These are phyloP conservation scores for Donacobius atricapilla DNA, from an alignment of 2,113 vertebrate genomes.

Conservation along the genomic window DNA sequence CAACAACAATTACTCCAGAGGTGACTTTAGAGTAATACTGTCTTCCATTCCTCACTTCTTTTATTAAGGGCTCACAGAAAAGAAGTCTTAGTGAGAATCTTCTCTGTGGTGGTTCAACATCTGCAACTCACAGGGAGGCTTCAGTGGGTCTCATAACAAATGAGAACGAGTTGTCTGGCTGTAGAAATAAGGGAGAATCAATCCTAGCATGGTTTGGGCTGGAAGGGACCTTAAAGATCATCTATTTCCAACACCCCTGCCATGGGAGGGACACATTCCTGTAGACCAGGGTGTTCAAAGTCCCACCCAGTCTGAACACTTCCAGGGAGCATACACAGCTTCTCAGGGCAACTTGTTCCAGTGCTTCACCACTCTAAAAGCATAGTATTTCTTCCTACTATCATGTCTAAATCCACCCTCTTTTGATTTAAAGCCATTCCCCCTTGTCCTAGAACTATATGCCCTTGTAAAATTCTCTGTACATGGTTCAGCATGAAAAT, in stretches of 20 bases:
- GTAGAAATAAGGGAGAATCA: neutral
- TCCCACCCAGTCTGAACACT: neutral
- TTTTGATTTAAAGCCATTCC: neutral
- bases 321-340: neutral
- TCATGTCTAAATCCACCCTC: neutral
- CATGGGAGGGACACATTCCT: neutral
- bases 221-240: neutral
- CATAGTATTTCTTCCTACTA: neutral
- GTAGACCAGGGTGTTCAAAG: neutral
- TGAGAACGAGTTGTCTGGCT: neutral
- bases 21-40: neutral
- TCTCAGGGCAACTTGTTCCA: neutral
- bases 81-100: rapidly evolving
- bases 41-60: neutral
- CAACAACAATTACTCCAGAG: neutral
- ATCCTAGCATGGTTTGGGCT: neutral
- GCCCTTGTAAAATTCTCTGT: neutral
- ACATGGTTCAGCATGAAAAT: neutral
- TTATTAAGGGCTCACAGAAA: neutral
- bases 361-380: neutral
- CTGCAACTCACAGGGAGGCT: neutral
- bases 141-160: neutral
- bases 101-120: neutral
- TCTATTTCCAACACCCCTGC: neutral
- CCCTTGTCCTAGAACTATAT: neutral